Base-by-base conservation (phyloP, 2,113 vertebrate genomes). In the Panthera leo region DNA sequence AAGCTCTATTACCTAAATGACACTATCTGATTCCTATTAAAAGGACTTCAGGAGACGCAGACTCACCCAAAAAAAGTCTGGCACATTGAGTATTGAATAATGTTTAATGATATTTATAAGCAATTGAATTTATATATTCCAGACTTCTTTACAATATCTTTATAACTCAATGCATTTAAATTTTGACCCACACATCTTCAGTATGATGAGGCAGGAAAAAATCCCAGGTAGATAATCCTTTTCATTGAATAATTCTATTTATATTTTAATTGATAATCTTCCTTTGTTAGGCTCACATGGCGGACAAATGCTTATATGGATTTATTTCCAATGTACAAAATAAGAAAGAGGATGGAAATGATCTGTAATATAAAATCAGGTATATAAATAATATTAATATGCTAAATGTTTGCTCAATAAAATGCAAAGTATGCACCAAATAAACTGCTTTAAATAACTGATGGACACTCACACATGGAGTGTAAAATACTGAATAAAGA, bases 261-360 rank as follows among this genome's bases (percentile, higher is more conserved):
- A 48, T 90, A 78, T 83, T 90, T 96, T 94, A 97, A 97, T 84
- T 89, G 92, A 61, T 94, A 96, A 61, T 97, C 96, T 97, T 97
- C 97, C 93, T 97, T 96, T 92, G 61, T 94, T 89, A 96, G n/a
- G 63, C n/a, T 96, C 95, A 78, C 65, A 19, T 91, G 71, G 89
- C 78, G 39, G 31, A 89, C 58, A 98, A 97, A 75, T 97, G 94
- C 85, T 91, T 96, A 96, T 79, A 63, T 85, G 88, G 29, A 48
- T 92, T 98, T 98, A 97, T 36, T 86, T 98, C 96, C 87, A 98
- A 89, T 97, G 97, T 91, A 96, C 61, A 96, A 98, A 98, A 96
- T 76, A 97, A 97, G 87, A 96, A 97, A 97, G 85, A 95, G 82
- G 91, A 78, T 91, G 80, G 51, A 96, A 98, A 95, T 96, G 31